Evolutionary conservation across 2,113 vertebrate genomes (phyloP).

Genomic region (Piaya cayana): DNA sequence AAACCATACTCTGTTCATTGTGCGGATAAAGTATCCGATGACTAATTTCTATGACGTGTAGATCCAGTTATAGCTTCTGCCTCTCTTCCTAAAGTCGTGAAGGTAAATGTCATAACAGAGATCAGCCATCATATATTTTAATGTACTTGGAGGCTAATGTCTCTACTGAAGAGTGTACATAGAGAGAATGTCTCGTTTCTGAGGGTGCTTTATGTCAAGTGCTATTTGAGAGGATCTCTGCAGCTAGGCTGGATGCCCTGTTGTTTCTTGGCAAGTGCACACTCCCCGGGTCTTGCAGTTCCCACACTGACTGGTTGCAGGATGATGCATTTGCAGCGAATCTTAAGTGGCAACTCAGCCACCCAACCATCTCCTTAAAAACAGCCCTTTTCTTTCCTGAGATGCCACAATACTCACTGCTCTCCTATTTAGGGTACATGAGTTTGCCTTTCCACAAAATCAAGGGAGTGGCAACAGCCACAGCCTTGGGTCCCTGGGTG

Average conservation of each 20-base stretch:
- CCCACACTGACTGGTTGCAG: background rate
- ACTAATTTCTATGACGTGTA: background rate
- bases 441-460: background rate
- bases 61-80: background rate
- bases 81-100: background rate
- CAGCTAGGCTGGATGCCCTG: background rate
- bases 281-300: background rate
- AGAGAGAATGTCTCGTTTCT: background rate
- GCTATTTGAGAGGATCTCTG: background rate
- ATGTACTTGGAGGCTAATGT: background rate
- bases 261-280: background rate
- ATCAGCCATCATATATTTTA: background rate
- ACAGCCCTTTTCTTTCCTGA: background rate
- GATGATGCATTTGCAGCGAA: background rate
- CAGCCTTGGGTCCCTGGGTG: accelerated
- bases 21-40: background rate
- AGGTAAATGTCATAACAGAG: background rate
- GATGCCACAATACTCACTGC: background rate
- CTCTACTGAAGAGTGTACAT: background rate
- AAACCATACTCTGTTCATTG: background rate
- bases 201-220: background rate
- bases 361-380: background rate
- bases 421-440: background rate
- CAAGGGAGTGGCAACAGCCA: background rate
- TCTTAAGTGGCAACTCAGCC: background rate